Evolutionary conservation across 2,113 vertebrate species (phyloP).

Genomic region (Corydoras maculifer): DNA sequence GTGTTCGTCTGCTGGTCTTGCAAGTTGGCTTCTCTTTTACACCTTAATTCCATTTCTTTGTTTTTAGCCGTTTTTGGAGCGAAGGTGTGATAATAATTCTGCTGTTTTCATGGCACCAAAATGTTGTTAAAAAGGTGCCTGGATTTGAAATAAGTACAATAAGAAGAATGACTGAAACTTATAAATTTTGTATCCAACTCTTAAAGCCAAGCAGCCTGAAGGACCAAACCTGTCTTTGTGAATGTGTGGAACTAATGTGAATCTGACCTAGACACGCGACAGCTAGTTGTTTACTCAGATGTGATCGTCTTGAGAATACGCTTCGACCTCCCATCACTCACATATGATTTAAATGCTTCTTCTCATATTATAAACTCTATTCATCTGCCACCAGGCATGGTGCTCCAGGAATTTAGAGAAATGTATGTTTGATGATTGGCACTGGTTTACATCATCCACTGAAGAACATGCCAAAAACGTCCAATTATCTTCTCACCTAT

Average conservation of each 20-base stretch:
- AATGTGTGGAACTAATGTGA: neutral
- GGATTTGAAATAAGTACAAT: too few species aligned
- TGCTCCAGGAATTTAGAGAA: conserved; percentile 31
- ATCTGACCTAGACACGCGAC: too few species aligned
- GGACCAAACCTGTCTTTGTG: neutral
- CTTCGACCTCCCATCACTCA: conserved; percentile 6
- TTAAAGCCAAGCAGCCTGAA: neutral
- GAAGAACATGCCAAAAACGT: conserved; percentile 36
- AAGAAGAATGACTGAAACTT: too few species aligned
- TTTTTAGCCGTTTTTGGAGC: too few species aligned
- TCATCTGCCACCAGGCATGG: conserved; percentile 23
- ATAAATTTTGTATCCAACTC: neutral
- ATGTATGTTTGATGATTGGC: conserved; percentile 33
- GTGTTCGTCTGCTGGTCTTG: too few species aligned
- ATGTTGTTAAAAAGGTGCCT: too few species aligned
- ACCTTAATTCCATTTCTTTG: too few species aligned
- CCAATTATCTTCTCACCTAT: conserved; percentile 39
- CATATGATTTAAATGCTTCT: conserved; percentile 18
- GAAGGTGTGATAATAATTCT: too few species aligned
- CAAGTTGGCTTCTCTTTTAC: too few species aligned
- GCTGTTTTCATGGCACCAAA: too few species aligned
- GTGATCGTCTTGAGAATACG: conserved; percentile 13
- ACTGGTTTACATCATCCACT: conserved; percentile 44
- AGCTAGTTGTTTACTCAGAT: conserved; percentile 2
- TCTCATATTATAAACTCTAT: conserved; percentile 14